phyloP scores from a whole-genome alignment of 2,888 invertebrate species.

The Schizaphis graminum region DNA sequence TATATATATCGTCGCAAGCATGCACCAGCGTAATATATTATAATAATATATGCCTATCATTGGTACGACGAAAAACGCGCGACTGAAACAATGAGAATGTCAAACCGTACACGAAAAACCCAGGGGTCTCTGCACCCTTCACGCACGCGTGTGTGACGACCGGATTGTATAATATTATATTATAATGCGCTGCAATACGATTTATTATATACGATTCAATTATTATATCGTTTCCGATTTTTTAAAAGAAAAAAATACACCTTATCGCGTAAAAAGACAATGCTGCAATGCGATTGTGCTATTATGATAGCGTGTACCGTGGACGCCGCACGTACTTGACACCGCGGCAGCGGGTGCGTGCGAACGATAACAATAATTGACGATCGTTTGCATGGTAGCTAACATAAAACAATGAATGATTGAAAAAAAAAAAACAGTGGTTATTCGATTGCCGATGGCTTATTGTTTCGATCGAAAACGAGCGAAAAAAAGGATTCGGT shows the following conservation, averaged over 20 bases:
- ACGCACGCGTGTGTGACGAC: not conserved
- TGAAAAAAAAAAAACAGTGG: not conserved
- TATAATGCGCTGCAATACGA: not conserved
- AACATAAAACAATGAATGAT: not conserved
- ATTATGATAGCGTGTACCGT: constrained; percentile 26
- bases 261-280: constrained; percentile 33
- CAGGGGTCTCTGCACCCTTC: constrained; percentile 23
- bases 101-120: not conserved
- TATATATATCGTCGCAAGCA: not conserved
- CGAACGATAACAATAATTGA: constrained; percentile 30
- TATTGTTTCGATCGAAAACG: constrained; percentile 39
- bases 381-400: constrained; percentile 32
- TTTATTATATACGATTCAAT: not conserved
- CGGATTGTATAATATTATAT: not conserved
- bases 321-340: constrained; percentile 22
- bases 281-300: not conserved
- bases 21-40: not conserved
- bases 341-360: not conserved
- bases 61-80: not conserved
- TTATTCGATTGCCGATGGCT: constrained; percentile 17
- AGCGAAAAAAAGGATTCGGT: constrained; percentile 6
- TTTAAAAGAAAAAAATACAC: not conserved
- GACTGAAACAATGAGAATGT: not conserved
- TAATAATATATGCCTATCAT: not conserved
- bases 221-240: constrained; percentile 22